Percentiles rank a stretch among this genome's conserved stretches.
Evolutionary conservation across 1,140 invertebrate species (phyloP).

Genomic region (Leptinotarsa texana): DNA sequence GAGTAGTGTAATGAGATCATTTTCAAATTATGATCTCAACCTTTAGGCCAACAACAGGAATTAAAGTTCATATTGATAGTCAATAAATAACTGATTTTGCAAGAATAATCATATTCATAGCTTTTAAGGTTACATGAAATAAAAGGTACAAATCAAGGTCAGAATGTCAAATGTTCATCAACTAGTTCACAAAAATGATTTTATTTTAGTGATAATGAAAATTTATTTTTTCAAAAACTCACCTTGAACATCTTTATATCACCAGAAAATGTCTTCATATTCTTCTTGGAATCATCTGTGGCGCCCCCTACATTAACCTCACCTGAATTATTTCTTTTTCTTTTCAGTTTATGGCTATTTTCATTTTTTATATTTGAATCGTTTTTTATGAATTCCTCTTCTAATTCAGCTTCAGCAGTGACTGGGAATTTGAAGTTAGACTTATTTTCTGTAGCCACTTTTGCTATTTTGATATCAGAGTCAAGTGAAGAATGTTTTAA

Average conservation of each 20-base stretch:
- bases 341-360: constrained; percentile 25
- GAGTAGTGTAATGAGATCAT: too few species aligned
- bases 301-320: constrained; percentile 30
- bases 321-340: constrained; percentile 30
- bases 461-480: constrained; percentile 20
- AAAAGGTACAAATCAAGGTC: not conserved
- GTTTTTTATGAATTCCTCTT: constrained; percentile 29
- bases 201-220: constrained; percentile 3
- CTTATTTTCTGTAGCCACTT: constrained; percentile 25
- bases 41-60: not conserved
- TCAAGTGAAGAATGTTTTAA: not conserved
- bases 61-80: too few species aligned
- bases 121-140: constrained; percentile 15
- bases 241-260: constrained; percentile 37
- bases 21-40: not conserved
- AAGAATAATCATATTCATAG: not conserved
- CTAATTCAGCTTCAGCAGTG: constrained; percentile 46
- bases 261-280: constrained; percentile 29
- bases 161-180: not conserved
- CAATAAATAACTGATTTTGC: constrained; percentile 16
- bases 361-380: constrained; percentile 1
- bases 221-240: constrained; percentile 10
- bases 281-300: constrained; percentile 36
- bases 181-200: not conserved
- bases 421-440: constrained; percentile 38